Percentiles rank a stretch among this genome's conserved stretches.
phyloP scores from a whole-genome alignment of 1,140 invertebrate species.

The Apis mellifera region Amel_HAv3.1 CM009931.2:2369001-2369500 shows the following conservation, averaged over 20 bases:
- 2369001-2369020: too few species aligned
- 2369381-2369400: slow-evolving; percentile 62
- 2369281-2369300: too few species aligned
- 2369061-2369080: not conserved
- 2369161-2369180: too few species aligned
- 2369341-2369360: too few species aligned
- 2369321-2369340: too few species aligned
- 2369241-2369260: too few species aligned
- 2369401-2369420: slow-evolving; percentile 49
- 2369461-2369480: slow-evolving; percentile 80
- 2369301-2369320: too few species aligned
- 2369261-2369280: too few species aligned
- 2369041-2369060: not conserved
- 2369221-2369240: too few species aligned
- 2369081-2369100: not conserved
- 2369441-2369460: slow-evolving; percentile 77
- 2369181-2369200: too few species aligned
- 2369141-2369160: not conserved
- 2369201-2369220: too few species aligned
- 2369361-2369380: slow-evolving; percentile 43
- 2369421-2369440: slow-evolving; percentile 57
- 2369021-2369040: too few species aligned
- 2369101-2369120: not conserved
- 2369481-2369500: slow-evolving; percentile 81
- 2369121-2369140: not conserved